Evolutionary conservation across 2,797 vertebrate genomes (phyloP).

Genomic region (Allobates femoralis): DNA sequence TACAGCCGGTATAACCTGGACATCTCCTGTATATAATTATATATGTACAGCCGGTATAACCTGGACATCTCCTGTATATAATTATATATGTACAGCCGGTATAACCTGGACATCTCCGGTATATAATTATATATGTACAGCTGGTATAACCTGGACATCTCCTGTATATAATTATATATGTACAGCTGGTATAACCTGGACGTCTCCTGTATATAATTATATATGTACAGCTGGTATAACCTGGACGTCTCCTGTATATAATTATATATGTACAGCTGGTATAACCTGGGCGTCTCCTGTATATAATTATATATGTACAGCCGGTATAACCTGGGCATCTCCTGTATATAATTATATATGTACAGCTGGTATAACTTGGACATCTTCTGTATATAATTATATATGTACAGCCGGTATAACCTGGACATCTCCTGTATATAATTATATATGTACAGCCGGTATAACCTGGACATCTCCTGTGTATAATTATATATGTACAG

Average conservation of each 20-base stretch:
- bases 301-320: too few relatives aligned
- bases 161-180: too few relatives aligned
- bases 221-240: background rate
- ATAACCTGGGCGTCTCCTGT: background rate
- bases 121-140: too few relatives aligned
- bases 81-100: too few relatives aligned
- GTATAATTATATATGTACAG: background rate
- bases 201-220: background rate
- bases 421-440: background rate
- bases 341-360: too few relatives aligned
- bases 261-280: too few relatives aligned
- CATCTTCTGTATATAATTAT: too few relatives aligned
- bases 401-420: background rate
- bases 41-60: background rate
- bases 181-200: background rate
- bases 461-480: constrained; percentile 1
- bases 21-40: too few relatives aligned
- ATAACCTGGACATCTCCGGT: background rate
- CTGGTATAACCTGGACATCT: background rate
- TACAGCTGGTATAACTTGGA: too few relatives aligned
- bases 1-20: too few relatives aligned
- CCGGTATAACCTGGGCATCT: background rate
- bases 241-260: background rate
- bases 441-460: background rate
- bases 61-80: too few relatives aligned